A percentile compares a stretch with the other conserved stretches of the same genome.
These are phyloP conservation scores for Cryptophagus acutangulus DNA, from an alignment of 2,888 invertebrate genomes.

Conservation along the genomic window DNA sequence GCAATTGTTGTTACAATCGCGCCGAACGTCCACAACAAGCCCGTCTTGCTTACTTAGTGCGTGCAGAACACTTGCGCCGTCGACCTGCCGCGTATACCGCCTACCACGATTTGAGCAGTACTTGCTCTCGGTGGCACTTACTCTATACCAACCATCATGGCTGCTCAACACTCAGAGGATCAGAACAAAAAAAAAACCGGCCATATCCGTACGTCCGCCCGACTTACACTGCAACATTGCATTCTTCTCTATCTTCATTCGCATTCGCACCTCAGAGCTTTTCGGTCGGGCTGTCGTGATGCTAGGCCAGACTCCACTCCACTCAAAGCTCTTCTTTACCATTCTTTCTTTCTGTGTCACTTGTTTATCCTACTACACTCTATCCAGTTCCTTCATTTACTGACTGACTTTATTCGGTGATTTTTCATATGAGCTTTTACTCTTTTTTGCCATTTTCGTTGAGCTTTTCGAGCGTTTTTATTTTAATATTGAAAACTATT, in stretches of 20 bases:
- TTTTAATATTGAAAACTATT: too few relatives aligned
- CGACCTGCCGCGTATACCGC: constrained; percentile 47
- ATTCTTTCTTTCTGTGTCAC: too few relatives aligned
- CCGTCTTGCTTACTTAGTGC: constrained; percentile 38
- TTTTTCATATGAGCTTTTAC: too few relatives aligned
- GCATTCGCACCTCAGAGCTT: constrained; percentile 27
- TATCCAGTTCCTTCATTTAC: constrained; percentile 14
- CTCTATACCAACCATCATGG: constrained; percentile 40
- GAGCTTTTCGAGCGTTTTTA: too few relatives aligned
- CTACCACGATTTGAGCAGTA: constrained; percentile 46
- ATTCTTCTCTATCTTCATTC: constrained; percentile 30
- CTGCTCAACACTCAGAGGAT: constrained; percentile 36
- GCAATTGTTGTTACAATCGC: constrained; percentile 47
- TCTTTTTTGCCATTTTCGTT: too few relatives aligned
- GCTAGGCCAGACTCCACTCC: too few relatives aligned
- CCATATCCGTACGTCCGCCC: constrained; percentile 31
- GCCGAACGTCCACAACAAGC: constrained; percentile 30
- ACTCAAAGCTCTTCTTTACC: too few relatives aligned
- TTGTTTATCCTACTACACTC: constrained; percentile 17
- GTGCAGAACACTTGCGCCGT: constrained; percentile 46
- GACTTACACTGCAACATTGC: constrained; percentile 38
- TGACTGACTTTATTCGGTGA: too few relatives aligned
- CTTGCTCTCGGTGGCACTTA: constrained; percentile 40
- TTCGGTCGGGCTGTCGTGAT: constrained; percentile 9
- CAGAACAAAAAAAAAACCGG: constrained; percentile 32